These are phyloP conservation scores for Danaus plexippus DNA, from an alignment of 1,140 invertebrate genomes.

Conservation along the genomic window DNA sequence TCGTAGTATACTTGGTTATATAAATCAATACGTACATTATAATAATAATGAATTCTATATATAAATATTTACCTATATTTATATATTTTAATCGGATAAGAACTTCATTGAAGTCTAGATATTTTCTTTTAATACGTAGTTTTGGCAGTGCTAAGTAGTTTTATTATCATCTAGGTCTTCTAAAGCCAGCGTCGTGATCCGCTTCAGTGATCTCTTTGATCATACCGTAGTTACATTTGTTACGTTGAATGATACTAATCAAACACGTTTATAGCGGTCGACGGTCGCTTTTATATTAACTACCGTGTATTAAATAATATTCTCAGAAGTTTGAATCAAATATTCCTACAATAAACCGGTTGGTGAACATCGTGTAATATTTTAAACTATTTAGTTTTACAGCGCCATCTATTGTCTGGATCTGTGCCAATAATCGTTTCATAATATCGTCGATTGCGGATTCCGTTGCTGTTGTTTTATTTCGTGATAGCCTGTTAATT, in stretches of 20 bases:
- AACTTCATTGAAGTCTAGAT: no score
- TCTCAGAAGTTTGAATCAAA: slow-evolving; percentile 66
- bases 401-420: slow-evolving; percentile 51
- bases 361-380: slow-evolving; percentile 25
- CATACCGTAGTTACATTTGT: slow-evolving; percentile 54
- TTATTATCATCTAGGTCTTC: no score
- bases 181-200: slow-evolving; percentile 41
- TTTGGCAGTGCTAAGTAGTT: no score
- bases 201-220: slow-evolving; percentile 58
- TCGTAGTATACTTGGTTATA: slow-evolving; percentile 28
- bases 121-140: no score
- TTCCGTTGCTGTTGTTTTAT: slow-evolving; percentile 10
- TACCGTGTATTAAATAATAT: slow-evolving; percentile 57
- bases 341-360: slow-evolving; percentile 62
- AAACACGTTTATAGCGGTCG: slow-evolving; percentile 63
- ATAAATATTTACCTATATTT: no score
- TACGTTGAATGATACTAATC: slow-evolving; percentile 61
- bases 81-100: no score
- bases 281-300: slow-evolving; percentile 46
- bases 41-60: no score
- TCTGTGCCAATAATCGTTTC: slow-evolving; percentile 41
- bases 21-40: slow-evolving; percentile 32
- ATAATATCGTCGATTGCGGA: slow-evolving; percentile 9
- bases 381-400: slow-evolving; percentile 41
- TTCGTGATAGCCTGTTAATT: neutral